Conservation (phyloP, 2,113 vertebrate genomes). For the Anseranas semipalmata region DNA sequence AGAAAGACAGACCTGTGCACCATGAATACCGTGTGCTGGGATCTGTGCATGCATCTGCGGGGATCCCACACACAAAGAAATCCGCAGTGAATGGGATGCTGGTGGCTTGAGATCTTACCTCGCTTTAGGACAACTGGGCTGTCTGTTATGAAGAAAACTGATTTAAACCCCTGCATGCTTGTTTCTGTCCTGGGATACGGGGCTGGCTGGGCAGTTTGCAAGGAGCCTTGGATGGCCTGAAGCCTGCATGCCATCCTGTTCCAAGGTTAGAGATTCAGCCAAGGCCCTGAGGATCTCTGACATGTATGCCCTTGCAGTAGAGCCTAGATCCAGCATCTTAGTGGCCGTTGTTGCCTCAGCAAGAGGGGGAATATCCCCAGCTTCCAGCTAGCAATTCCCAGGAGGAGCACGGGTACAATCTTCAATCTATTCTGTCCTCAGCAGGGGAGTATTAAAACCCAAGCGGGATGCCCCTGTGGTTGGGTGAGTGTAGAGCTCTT, state of each 20-base stretch:
- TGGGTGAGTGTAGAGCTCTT: slow-evolving; percentile 66
- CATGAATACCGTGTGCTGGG: neutral
- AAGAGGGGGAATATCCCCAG: slow-evolving; percentile 20
- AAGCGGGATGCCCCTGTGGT: slow-evolving; percentile 47
- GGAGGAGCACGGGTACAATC: slow-evolving; percentile 50
- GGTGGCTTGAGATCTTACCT: neutral
- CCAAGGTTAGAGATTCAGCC: slow-evolving; percentile 10
- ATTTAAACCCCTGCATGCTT: neutral
- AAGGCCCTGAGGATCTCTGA: slow-evolving; percentile 43
- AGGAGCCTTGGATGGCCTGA: slow-evolving; percentile 19
- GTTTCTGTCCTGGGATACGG: neutral
- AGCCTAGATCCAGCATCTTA: slow-evolving; percentile 49
- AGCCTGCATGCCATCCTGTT: slow-evolving; percentile 36
- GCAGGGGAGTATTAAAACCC: slow-evolving; percentile 65
- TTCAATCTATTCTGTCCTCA: slow-evolving; percentile 62
- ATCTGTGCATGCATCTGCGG: neutral
- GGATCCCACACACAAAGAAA: neutral
- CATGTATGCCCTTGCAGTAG: slow-evolving; percentile 18
- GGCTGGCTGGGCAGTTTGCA: slow-evolving; percentile 3
- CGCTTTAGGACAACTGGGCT: neutral
- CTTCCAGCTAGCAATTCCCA: slow-evolving; percentile 47
- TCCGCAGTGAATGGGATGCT: neutral
- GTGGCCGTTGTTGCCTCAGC: slow-evolving; percentile 25
- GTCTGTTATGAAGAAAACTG: neutral
- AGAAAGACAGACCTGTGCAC: neutral